Conservation (phyloP, 2,888 invertebrate genomes). For the Lepeophtheirus nordmannii region DNA sequence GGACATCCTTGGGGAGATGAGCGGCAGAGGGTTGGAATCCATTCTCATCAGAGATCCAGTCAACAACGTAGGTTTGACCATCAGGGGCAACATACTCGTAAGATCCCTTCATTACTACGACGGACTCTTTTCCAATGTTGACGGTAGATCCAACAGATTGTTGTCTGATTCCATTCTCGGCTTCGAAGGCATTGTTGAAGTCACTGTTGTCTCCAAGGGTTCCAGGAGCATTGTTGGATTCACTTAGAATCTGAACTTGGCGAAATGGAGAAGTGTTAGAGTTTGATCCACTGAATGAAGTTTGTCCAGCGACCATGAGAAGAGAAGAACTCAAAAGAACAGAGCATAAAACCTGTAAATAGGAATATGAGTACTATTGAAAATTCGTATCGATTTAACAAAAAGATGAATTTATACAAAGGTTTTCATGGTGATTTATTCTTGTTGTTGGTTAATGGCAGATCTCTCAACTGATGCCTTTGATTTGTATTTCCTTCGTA, state of each 20-base stretch:
- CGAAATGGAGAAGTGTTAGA: background rate
- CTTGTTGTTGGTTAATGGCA: too few relatives aligned
- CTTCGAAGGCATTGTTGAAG: slow-evolving; percentile 19
- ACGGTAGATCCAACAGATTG: slow-evolving; percentile 7
- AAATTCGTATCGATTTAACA: too few relatives aligned
- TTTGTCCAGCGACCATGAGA: too few relatives aligned
- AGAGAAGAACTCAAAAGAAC: too few relatives aligned
- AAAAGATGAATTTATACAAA: too few relatives aligned
- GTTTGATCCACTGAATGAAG: background rate
- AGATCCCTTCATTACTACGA: slow-evolving; percentile 15
- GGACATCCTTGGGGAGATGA: slow-evolving; percentile 16
- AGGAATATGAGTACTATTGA: too few relatives aligned
- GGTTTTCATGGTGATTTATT: too few relatives aligned
- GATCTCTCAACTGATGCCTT: too few relatives aligned
- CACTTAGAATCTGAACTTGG: background rate
- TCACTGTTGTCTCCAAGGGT: background rate
- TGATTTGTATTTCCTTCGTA: too few relatives aligned
- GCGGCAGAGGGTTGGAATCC: slow-evolving; percentile 15
- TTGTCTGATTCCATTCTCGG: slow-evolving; percentile 23
- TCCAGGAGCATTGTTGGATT: background rate
- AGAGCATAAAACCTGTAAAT: too few relatives aligned
- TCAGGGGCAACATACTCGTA: slow-evolving; percentile 21
- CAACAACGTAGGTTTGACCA: slow-evolving; percentile 11
- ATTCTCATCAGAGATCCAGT: slow-evolving; percentile 23
- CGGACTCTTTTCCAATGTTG: slow-evolving; percentile 13